Percentiles rank a stretch among this genome's conserved stretches.
Conservation (phyloP, 2,113 vertebrate species). For the Urocolius indicus region DNA sequence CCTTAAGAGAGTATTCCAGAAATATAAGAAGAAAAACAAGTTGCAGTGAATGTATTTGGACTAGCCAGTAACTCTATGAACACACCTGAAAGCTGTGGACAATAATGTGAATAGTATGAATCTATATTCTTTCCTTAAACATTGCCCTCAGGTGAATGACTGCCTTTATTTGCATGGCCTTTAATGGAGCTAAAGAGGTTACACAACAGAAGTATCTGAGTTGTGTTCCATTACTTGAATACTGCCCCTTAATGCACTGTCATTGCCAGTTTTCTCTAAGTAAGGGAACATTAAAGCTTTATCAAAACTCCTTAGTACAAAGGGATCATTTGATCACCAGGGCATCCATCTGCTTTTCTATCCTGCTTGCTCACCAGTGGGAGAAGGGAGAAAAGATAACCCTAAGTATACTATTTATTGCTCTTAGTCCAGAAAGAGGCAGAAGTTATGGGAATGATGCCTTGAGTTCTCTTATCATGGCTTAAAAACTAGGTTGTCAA, state of each 20-base stretch:
- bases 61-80: background rate
- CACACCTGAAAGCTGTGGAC: background rate
- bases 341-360: background rate
- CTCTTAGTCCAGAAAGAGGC: background rate
- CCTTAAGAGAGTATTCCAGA: background rate
- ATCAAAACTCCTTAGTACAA: background rate
- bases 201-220: background rate
- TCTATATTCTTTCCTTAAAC: background rate
- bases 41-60: background rate
- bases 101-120: background rate
- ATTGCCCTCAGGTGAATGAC: background rate
- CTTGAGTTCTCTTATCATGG: background rate
- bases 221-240: background rate
- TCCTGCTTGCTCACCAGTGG: background rate
- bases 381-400: background rate
- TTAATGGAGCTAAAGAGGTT: background rate
- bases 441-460: constrained; percentile 8
- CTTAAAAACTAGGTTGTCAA: background rate
- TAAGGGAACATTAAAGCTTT: background rate
- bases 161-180: background rate
- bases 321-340: background rate
- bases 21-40: background rate
- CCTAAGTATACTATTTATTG: background rate
- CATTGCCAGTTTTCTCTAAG: background rate
- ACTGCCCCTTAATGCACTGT: background rate